phyloP scores from a whole-genome alignment of 2,888 invertebrate genomes.

The Eupithecia exiguata region DNA sequence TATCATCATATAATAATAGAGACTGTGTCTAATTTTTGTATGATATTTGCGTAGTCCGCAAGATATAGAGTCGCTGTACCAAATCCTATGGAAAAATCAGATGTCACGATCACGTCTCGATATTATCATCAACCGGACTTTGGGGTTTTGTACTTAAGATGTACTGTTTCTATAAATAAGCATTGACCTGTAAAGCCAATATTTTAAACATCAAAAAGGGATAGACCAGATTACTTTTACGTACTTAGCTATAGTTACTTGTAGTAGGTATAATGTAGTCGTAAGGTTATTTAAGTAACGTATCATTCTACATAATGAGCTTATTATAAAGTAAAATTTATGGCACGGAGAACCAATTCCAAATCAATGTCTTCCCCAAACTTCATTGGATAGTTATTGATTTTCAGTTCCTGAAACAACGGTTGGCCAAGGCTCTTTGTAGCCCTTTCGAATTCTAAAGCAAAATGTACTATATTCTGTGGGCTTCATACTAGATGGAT shows the following conservation, averaged over 20 bases:
- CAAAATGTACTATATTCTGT: neutral
- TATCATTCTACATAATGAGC: neutral
- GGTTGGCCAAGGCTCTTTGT: neutral
- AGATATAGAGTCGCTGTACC: too few species aligned
- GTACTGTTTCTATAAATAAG: neutral
- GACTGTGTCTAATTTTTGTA: too few species aligned
- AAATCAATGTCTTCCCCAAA: slow-evolving; percentile 3
- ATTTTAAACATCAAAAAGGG: neutral
- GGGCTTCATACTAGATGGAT: neutral
- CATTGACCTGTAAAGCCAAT: neutral
- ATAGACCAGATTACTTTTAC: neutral
- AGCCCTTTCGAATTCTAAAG: neutral
- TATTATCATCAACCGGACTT: too few species aligned
- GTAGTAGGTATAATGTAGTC: neutral
- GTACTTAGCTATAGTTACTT: neutral
- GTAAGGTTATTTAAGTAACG: neutral
- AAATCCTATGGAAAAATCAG: too few species aligned
- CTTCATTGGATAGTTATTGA: slow-evolving; percentile 15
- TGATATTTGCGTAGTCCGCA: too few species aligned
- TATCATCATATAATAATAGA: too few species aligned
- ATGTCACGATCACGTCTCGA: too few species aligned
- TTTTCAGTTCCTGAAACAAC: neutral
- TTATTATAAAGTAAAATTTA: neutral
- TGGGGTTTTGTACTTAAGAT: too few species aligned
- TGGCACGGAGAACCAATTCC: neutral